phyloP scores from a whole-genome alignment of 2,113 vertebrate species.

The Oncorhynchus masou region DNA sequence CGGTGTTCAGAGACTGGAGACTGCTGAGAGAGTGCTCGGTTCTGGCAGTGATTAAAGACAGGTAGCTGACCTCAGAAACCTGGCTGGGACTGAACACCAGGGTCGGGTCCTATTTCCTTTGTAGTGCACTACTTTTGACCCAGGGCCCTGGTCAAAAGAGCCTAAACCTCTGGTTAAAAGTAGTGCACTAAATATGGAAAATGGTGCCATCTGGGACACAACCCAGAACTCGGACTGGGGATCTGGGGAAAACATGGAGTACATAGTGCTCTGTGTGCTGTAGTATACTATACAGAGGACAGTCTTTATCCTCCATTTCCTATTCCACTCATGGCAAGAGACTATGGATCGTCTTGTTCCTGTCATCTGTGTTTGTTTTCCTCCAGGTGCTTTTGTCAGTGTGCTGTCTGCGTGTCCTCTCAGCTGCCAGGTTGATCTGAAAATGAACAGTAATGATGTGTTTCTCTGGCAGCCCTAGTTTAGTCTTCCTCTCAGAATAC shows the following conservation, averaged over 20 bases:
- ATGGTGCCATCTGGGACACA: no score
- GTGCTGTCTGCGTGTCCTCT: background rate
- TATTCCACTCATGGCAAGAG: background rate
- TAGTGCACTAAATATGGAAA: no score
- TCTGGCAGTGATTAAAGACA: slow-evolving; percentile 62
- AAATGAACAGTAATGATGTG: slow-evolving; percentile 6
- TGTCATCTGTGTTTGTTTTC: background rate
- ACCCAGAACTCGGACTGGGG: no score
- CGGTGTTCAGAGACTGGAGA: slow-evolving; percentile 36
- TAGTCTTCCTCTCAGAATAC: background rate
- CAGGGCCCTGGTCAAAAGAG: no score
- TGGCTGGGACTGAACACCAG: slow-evolving; percentile 16
- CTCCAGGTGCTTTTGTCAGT: background rate
- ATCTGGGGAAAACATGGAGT: background rate
- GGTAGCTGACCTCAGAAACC: slow-evolving; percentile 43
- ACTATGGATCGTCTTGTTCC: background rate
- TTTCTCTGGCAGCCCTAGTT: background rate
- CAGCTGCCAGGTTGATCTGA: background rate
- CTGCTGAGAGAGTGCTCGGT: slow-evolving; percentile 27
- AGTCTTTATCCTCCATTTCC: background rate
- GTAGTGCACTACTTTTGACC: no score
- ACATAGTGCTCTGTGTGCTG: background rate
- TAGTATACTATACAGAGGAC: background rate
- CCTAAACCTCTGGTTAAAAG: no score
- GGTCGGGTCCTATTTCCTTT: no score